These are phyloP conservation scores for Capra hircus DNA, from an alignment of 2,113 vertebrate species.

Conservation along the genomic window DNA sequence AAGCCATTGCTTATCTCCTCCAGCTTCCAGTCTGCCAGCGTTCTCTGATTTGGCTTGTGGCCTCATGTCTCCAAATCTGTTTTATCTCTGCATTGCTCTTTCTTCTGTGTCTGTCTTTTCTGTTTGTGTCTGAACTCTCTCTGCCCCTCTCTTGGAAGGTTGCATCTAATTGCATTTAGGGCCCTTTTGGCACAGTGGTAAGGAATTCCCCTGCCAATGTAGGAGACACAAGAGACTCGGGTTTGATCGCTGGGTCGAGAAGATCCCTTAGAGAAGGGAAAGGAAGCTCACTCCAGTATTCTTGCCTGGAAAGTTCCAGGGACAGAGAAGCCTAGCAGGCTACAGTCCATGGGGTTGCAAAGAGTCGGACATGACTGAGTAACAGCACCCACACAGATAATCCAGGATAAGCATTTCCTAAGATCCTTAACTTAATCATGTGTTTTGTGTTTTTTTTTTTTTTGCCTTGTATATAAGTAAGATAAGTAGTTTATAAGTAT, in stretches of 20 bases:
- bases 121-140: not conserved
- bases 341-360: not conserved
- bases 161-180: not conserved
- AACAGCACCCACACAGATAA: not conserved
- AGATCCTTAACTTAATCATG: not conserved
- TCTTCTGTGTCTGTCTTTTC: not conserved
- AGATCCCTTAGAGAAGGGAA: not conserved
- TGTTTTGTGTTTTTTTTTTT: not conserved
- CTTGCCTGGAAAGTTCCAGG: not conserved
- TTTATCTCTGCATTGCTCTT: not conserved
- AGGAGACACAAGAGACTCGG: not conserved
- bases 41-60: not conserved
- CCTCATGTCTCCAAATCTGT: not conserved
- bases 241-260: not conserved
- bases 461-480: not conserved
- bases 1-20: not conserved
- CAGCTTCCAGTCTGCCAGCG: not conserved
- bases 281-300: not conserved
- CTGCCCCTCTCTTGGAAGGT: not conserved
- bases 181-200: not conserved
- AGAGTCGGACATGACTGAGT: not conserved
- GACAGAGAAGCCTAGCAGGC: not conserved
- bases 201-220: not conserved
- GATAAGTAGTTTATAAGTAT: too few relatives aligned
- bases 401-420: not conserved